These are phyloP conservation scores for Allygus modestus DNA, from an alignment of 2,888 invertebrate genomes.

Conservation along the genomic window DNA sequence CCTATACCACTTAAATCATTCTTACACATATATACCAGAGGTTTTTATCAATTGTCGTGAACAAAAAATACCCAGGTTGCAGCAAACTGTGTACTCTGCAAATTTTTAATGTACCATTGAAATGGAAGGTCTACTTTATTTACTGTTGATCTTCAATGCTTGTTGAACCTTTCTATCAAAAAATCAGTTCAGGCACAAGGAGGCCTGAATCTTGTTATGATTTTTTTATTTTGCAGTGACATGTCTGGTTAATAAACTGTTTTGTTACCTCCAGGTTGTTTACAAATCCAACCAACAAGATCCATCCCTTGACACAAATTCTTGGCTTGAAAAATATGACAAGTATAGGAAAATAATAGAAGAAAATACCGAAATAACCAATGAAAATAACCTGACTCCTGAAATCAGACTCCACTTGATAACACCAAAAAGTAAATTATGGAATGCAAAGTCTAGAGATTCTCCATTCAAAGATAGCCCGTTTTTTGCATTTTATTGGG, in stretches of 20 bases:
- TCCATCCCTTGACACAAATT: slow-evolving; percentile 30
- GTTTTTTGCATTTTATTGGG: slow-evolving; percentile 89
- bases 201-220: too few relatives aligned
- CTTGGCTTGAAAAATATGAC: slow-evolving; percentile 57
- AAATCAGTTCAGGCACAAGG: too few relatives aligned
- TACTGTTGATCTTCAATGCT: too few relatives aligned
- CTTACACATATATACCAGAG: too few relatives aligned
- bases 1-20: too few relatives aligned
- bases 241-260: neutral
- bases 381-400: slow-evolving; percentile 80
- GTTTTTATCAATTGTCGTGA: too few relatives aligned
- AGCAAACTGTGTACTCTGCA: too few relatives aligned
- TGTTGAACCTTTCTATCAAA: too few relatives aligned
- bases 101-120: too few relatives aligned
- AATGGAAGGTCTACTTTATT: too few relatives aligned
- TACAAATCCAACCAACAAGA: slow-evolving; percentile 28
- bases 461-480: slow-evolving; percentile 78
- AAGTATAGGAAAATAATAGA: slow-evolving; percentile 45
- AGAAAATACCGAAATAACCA: slow-evolving; percentile 67
- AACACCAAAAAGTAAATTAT: slow-evolving; percentile 80
- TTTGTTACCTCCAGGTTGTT: slow-evolving; percentile 10
- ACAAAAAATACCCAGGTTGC: too few relatives aligned
- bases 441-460: slow-evolving; percentile 75
- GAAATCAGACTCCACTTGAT: slow-evolving; percentile 81
- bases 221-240: too few relatives aligned